Evolutionary conservation across 2,113 vertebrate genomes (phyloP), one percentile per base, ranked within the genome.

Genomic region (Tonatia bakeri): DNA sequence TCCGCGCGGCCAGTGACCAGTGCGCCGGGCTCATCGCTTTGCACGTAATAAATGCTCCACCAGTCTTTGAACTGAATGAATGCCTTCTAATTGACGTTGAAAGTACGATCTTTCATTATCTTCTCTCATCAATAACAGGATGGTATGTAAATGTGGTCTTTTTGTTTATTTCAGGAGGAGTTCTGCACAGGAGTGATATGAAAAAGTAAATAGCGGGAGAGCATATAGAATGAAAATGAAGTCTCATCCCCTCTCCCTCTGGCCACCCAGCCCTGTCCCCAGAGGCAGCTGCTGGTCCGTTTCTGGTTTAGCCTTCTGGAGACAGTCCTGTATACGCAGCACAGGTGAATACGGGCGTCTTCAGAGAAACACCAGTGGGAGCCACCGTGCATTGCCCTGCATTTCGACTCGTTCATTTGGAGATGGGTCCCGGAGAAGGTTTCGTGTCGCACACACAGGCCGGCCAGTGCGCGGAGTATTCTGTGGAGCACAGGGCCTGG

Each of bases 281-380:
- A 36, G 89, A 83, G 80, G 45, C 89, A 94, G 31, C 82, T 0
- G 0, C 77, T 80, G 54, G 70, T 65, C 77, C 70, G 75, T 40
- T 40, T 84, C 90, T 91, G 76, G 64, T 94, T 70, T 87, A 67
- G 40, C n/a, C 11, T 93, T 80, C 83, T 52, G 77, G 94, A 95
- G 75, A 45, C 72, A 45, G 79, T 85, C 22, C 45, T 47, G 70
- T 94, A 54, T 73, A 95, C 85, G 95, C 85, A 90, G 90, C 84
- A 81, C 75, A 75, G 2, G 65, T 85, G 95, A 90, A 80, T 73
- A 72, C 72, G 69, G 76, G 70, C 47, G 93, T 76, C 84, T 75
- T 54, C 75, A 45, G 43, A 87, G 40, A 50, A n/a, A 26, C 45
- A 26, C 75, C 12, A 65, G 45, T 38, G 54, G 28, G 56, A 88